phyloP scores from a whole-genome alignment of 2,113 vertebrate genomes.

The Mesitornis unicolor region DNA sequence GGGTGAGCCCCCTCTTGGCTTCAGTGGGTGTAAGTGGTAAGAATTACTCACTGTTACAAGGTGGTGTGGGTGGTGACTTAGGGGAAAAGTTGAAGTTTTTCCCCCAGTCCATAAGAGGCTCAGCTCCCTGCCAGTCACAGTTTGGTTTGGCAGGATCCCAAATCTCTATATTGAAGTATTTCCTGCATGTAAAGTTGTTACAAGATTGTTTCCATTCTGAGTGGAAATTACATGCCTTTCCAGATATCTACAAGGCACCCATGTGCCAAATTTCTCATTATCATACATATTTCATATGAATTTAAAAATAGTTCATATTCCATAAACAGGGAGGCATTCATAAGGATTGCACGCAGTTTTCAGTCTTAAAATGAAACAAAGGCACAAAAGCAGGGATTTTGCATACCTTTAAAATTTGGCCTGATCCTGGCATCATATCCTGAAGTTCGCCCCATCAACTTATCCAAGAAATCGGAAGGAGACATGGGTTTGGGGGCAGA shows the following conservation, averaged over 20 bases:
- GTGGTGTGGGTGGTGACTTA: neutral
- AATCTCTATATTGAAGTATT: fast-evolving
- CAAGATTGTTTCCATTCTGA: neutral
- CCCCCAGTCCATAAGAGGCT: neutral
- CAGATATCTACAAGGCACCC: neutral
- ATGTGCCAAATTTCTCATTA: neutral
- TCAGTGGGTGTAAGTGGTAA: neutral
- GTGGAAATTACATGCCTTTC: neutral
- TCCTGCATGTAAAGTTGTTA: neutral
- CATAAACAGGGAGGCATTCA: neutral
- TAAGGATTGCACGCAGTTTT: neutral
- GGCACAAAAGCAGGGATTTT: neutral
- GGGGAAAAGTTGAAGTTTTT: neutral
- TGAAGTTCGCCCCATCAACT: constrained; percentile 96
- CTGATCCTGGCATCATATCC: constrained; percentile 98
- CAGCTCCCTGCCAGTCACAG: neutral
- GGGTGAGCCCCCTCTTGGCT: neutral
- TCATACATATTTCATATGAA: neutral
- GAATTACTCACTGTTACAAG: neutral
- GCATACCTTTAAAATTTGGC: constrained; percentile 97
- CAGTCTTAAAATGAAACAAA: neutral
- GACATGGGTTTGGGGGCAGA: constrained; percentile 92
- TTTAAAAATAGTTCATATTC: neutral
- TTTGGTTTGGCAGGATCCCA: neutral
- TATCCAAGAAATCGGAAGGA: constrained; percentile 97